Conservation (phyloP, 2,888 invertebrate genomes). For the Thymelicus acteon region DNA sequence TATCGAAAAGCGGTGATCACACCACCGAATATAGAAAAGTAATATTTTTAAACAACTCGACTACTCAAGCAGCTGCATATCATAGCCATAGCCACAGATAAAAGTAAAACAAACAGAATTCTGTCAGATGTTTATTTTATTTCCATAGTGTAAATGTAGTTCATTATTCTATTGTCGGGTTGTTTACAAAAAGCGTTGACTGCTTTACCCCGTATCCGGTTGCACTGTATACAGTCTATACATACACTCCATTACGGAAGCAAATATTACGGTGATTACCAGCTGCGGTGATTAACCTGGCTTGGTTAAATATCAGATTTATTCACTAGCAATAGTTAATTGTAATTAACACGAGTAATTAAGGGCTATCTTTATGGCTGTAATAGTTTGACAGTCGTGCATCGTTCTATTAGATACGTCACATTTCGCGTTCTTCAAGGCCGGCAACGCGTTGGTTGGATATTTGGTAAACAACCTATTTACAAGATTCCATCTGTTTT, state of each 20-base stretch:
- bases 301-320: not conserved
- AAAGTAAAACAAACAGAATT: conserved; percentile 14
- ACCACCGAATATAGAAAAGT: too few species aligned
- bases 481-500: too few species aligned
- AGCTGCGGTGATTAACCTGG: conserved; percentile 15
- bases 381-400: too few species aligned
- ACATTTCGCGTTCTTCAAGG: too few species aligned
- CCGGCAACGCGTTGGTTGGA: too few species aligned
- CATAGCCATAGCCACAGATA: not conserved
- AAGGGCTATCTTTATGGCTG: too few species aligned
- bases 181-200: conserved; percentile 26
- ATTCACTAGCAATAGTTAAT: not conserved
- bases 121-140: conserved; percentile 27
- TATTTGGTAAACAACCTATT: too few species aligned
- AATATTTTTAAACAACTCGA: too few species aligned
- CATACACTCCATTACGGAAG: conserved; percentile 42
- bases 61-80: not conserved
- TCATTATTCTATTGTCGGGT: conserved; percentile 28
- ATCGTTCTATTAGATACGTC: too few species aligned
- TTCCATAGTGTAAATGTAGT: conserved; percentile 13
- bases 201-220: conserved; percentile 31
- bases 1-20: too few species aligned
- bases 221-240: conserved; percentile 35
- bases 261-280: conserved; percentile 45
- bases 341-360: too few species aligned